phyloP scores from a whole-genome alignment of 2,797 vertebrate species.

The Sphenopsis melanotis region DNA sequence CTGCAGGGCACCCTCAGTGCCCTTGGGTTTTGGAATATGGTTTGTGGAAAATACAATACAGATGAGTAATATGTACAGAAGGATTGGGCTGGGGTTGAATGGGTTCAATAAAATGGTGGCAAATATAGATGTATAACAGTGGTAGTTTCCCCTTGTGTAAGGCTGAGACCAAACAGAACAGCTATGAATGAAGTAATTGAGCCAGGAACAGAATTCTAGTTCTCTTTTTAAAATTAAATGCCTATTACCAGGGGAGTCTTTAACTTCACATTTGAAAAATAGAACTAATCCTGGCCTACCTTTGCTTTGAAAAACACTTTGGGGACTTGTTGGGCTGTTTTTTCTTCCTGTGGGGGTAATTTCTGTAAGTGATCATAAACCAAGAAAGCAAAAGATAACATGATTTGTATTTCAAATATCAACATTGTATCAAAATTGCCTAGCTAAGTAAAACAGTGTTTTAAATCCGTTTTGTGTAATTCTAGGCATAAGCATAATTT shows the following conservation, averaged over 20 bases:
- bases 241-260: background rate
- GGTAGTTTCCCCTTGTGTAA: background rate
- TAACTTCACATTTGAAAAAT: background rate
- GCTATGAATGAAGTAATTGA: background rate
- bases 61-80: background rate
- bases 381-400: background rate
- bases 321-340: background rate
- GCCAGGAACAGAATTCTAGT: background rate
- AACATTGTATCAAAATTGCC: background rate
- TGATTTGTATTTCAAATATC: background rate
- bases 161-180: background rate
- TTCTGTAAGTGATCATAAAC: background rate
- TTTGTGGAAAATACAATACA: background rate
- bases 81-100: background rate
- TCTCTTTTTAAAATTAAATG: background rate
- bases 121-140: background rate
- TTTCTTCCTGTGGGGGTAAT: background rate
- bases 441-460: background rate
- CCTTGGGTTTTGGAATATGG: background rate
- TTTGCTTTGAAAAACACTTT: background rate
- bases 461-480: background rate
- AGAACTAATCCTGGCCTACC: background rate
- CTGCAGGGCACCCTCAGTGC: background rate
- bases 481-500: background rate
- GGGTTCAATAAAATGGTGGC: background rate